Percentiles rank a stretch among this genome's conserved stretches.
Conservation (phyloP, 1,140 invertebrate genomes). For the Anoplophora glabripennis region DNA sequence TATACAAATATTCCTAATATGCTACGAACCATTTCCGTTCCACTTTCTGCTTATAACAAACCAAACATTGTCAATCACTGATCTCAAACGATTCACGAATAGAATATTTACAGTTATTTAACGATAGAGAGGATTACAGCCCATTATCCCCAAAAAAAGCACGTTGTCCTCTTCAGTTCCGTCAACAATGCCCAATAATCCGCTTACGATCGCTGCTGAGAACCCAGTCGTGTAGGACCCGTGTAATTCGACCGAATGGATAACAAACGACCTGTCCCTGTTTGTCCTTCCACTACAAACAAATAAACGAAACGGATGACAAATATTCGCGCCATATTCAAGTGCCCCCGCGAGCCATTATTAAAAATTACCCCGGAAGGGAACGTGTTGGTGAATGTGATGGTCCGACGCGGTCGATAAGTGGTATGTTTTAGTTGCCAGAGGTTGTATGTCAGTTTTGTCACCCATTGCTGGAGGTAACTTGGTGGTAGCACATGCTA, state of each 20-base stretch:
- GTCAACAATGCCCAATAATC: constrained; percentile 13
- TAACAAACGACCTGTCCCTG: background rate
- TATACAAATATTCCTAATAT: too few species aligned
- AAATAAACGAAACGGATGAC: constrained; percentile 13
- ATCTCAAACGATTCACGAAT: background rate
- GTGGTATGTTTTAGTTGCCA: constrained; percentile 17
- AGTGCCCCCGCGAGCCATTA: constrained; percentile 20
- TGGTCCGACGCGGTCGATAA: constrained; percentile 32
- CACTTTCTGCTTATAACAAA: too few species aligned
- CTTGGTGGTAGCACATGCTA: too few species aligned
- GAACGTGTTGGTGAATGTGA: constrained; percentile 27
- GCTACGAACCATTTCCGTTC: too few species aligned
- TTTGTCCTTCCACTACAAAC: too few species aligned
- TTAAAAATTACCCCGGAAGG: constrained; percentile 29
- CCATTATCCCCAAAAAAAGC: background rate
- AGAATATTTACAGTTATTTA: background rate
- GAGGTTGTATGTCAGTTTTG: constrained; percentile 2
- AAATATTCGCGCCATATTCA: constrained; percentile 27
- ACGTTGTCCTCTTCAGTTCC: background rate
- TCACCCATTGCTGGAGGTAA: background rate
- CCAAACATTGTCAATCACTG: background rate
- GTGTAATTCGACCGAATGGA: constrained; percentile 8
- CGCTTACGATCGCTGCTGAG: constrained; percentile 5
- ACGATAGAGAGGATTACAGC: constrained; percentile 10
- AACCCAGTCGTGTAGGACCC: background rate